These are phyloP conservation scores for Gila robusta DNA, from an alignment of 2,797 vertebrate genomes.

Conservation along the genomic window DNA sequence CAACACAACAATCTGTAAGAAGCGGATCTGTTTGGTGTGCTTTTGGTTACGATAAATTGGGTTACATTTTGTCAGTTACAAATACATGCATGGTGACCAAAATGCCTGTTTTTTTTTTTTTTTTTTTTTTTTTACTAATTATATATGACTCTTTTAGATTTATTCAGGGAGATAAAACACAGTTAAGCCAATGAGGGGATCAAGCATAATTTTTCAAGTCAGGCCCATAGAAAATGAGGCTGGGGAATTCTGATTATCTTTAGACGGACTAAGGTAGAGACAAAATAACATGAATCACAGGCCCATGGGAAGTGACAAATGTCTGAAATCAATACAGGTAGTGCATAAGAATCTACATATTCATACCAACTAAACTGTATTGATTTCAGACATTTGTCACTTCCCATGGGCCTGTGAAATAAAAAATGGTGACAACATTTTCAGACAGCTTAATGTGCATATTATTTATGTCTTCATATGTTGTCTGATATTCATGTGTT, in stretches of 20 bases:
- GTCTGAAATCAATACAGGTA: conserved; percentile 63
- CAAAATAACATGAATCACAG: conserved; percentile 80
- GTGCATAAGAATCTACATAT: conserved; percentile 64
- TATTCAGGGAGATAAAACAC: conserved; percentile 71
- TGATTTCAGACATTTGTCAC: no score
- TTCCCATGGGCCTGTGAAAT: conserved; percentile 45
- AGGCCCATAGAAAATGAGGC: conserved; percentile 79
- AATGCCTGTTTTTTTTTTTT: conserved; percentile 43
- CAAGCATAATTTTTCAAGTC: conserved; percentile 68
- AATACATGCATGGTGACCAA: conserved; percentile 39
- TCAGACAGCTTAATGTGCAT: conserved; percentile 19
- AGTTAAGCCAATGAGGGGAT: conserved; percentile 72
- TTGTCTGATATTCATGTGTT: not conserved
- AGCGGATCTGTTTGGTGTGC: not conserved
- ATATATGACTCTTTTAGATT: conserved; percentile 65
- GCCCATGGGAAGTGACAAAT: conserved; percentile 73
- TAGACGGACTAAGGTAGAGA: conserved; percentile 79
- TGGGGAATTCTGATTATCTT: conserved; percentile 81
- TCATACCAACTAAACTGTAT: conserved; percentile 61
- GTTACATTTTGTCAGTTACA: conserved; percentile 28
- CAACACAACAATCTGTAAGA: not conserved
- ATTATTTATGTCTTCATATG: not conserved
- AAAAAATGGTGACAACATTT: conserved; percentile 50
- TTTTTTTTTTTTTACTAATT: conserved; percentile 59
- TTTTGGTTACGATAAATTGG: not conserved